A percentile compares a stretch with the other conserved stretches of the same genome.
Conservation (phyloP, 2,113 vertebrate species). For the Athene cunicularia region DNA sequence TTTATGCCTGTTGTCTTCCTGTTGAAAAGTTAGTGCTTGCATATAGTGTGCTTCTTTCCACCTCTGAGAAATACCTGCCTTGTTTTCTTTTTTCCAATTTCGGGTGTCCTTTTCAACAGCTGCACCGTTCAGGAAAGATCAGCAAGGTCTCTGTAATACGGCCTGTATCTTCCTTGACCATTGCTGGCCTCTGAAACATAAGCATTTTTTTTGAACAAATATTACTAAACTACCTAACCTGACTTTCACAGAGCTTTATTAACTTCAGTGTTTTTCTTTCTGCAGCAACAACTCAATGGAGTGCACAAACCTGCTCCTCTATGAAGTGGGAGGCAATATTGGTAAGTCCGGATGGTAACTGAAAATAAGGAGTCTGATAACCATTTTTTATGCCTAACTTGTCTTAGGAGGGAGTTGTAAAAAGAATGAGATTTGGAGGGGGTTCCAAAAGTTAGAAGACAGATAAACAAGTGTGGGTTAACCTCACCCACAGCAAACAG, state of each 20-base stretch:
- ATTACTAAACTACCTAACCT: rapidly evolving
- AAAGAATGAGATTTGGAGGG: neutral
- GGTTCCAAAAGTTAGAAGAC: neutral
- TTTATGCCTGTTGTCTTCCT: neutral
- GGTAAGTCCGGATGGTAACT: slow-evolving; percentile 69
- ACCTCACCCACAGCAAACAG: neutral
- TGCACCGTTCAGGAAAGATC: neutral
- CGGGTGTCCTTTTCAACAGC: neutral
- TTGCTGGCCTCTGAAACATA: neutral
- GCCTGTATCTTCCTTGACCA: neutral
- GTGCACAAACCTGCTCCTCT: slow-evolving; percentile 75
- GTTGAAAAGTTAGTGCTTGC: neutral
- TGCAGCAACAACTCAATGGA: slow-evolving; percentile 74
- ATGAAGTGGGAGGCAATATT: slow-evolving; percentile 89
- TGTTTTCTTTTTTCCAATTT: rapidly evolving
- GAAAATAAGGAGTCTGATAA: neutral
- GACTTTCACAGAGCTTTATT: neutral
- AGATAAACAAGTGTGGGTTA: neutral
- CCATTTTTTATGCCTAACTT: neutral
- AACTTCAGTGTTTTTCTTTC: neutral
- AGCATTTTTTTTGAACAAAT: neutral
- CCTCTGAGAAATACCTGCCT: neutral
- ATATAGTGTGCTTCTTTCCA: neutral
- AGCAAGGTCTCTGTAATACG: neutral
- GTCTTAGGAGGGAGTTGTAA: neutral